Evolutionary conservation across 2,888 invertebrate genomes (phyloP).

Genomic region (Hypercompe scribonia): DNA sequence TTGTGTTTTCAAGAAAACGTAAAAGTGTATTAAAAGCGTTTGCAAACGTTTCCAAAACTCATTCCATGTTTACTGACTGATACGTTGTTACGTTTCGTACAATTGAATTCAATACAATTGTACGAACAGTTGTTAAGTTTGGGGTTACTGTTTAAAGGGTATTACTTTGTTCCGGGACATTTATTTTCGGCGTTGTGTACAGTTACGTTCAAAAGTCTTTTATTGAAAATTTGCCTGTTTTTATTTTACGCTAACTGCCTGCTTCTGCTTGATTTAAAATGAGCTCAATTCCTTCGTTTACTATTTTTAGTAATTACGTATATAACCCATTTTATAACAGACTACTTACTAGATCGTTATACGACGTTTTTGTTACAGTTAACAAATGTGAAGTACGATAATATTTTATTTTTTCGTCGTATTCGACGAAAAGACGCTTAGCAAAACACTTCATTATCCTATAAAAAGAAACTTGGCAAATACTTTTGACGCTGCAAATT

Average conservation of each 20-base stretch:
- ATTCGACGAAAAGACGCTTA: background rate
- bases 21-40: slow-evolving; percentile 24
- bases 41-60: slow-evolving; percentile 24
- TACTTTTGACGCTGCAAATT: background rate
- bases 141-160: slow-evolving; percentile 6
- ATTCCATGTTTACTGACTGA: slow-evolving; percentile 26
- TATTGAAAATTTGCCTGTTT: background rate
- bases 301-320: background rate
- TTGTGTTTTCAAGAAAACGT: slow-evolving; percentile 18
- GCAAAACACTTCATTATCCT: background rate
- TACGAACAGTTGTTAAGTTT: slow-evolving; percentile 17
- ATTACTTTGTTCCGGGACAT: slow-evolving; percentile 15
- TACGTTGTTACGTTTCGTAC: slow-evolving; percentile 25
- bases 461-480: background rate
- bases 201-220: background rate
- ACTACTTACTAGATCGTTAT: too few species aligned
- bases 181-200: slow-evolving; percentile 1
- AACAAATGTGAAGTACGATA: too few species aligned
- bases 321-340: too few species aligned
- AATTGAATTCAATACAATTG: slow-evolving; percentile 22
- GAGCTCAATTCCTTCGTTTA: background rate
- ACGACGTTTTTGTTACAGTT: too few species aligned
- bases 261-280: background rate
- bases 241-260: too few species aligned
- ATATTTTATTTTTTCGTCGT: too few species aligned